Conservation (phyloP, 2,888 invertebrate species). For the Barypeithes pellucidus region DNA sequence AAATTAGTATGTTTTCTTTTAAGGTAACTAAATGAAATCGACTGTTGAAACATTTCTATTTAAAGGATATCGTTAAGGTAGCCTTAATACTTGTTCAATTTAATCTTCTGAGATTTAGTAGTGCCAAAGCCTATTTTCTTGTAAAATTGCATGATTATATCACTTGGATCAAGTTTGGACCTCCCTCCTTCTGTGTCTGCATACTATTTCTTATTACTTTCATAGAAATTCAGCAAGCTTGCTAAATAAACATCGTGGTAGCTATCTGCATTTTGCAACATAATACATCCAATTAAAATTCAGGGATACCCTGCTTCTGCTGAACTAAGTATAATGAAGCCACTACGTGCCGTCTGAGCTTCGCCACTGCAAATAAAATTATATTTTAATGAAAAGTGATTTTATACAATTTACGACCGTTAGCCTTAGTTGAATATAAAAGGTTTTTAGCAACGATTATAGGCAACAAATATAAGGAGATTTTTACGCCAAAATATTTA, state of each 20-base stretch:
- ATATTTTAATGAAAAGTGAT: slow-evolving; percentile 53
- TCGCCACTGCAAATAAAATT: slow-evolving; percentile 51
- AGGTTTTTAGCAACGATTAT: slow-evolving; percentile 4
- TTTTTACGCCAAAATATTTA: no score
- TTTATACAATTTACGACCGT: slow-evolving; percentile 43
- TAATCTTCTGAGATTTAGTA: no score
- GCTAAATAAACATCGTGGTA: slow-evolving; percentile 10
- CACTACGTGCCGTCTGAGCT: slow-evolving; percentile 49
- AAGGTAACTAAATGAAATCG: no score
- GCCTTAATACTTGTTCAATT: no score
- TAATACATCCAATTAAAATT: slow-evolving; percentile 48
- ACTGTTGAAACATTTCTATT: no score
- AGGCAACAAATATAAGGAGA: neutral
- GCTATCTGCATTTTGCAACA: slow-evolving; percentile 30
- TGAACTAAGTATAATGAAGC: slow-evolving; percentile 51
- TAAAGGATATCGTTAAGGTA: no score
- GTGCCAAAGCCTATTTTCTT: no score
- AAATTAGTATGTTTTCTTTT: no score
- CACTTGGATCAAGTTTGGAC: no score
- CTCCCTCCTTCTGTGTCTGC: no score
- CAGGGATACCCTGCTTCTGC: slow-evolving; percentile 44
- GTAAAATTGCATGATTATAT: no score
- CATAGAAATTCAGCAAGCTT: neutral
- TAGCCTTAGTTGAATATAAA: slow-evolving; percentile 24
- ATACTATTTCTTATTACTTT: neutral